These are phyloP conservation scores for Hanleya hanleyi DNA, from an alignment of 2,888 invertebrate species.

Conservation along the genomic window DNA sequence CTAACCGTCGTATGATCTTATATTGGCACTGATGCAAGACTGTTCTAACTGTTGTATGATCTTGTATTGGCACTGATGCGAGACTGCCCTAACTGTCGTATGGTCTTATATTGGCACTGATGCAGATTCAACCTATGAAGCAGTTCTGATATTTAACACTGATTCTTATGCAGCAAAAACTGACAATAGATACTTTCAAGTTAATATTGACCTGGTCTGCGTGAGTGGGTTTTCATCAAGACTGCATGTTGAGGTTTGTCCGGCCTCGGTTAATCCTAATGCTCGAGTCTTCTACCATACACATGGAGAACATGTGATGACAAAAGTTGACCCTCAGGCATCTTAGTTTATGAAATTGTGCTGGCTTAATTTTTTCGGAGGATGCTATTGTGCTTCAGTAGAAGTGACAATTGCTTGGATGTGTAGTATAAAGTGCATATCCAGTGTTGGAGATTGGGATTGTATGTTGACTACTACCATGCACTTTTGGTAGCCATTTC, in stretches of 20 bases:
- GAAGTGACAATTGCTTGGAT: constrained; percentile 47
- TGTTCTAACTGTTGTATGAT: too few relatives aligned
- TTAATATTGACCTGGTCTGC: not conserved
- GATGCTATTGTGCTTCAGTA: constrained; percentile 48
- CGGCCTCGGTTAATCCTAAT: not conserved
- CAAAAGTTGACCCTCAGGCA: not conserved
- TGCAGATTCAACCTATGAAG: too few relatives aligned
- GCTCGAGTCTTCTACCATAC: constrained; percentile 3
- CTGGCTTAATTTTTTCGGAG: not conserved
- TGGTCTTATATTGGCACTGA: too few relatives aligned
- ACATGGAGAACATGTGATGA: constrained; percentile 2
- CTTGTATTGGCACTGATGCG: too few relatives aligned
- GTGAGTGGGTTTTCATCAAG: not conserved
- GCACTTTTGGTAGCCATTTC: not conserved
- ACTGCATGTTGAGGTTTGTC: not conserved
- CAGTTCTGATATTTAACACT: too few relatives aligned
- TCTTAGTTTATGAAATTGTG: not conserved
- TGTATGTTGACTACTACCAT: not conserved
- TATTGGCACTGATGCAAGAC: too few relatives aligned
- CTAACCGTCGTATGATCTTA: too few relatives aligned
- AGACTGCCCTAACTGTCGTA: too few relatives aligned
- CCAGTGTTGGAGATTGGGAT: not conserved
- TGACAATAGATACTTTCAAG: not conserved
- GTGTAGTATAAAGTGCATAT: not conserved
- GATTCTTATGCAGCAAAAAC: too few relatives aligned